These are phyloP conservation scores for Conus betulinus DNA, from an alignment of 1,140 invertebrate species.

Conservation along the genomic window DNA sequence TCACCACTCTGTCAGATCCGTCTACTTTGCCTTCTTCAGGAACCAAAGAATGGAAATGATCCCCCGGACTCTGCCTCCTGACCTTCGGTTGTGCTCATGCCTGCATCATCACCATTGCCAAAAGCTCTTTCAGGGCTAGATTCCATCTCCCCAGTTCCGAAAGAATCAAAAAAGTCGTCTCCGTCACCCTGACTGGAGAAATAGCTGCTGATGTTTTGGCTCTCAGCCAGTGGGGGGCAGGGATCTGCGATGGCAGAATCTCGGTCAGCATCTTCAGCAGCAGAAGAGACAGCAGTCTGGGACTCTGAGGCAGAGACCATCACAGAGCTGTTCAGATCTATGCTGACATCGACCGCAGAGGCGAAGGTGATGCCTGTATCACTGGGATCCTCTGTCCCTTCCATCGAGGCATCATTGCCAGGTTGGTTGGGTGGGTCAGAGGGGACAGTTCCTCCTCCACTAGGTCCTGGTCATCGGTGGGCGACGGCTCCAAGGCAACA, in stretches of 20 bases:
- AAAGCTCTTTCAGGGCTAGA: slow-evolving; percentile 3
- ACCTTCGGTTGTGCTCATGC: not conserved
- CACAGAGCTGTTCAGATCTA: slow-evolving; percentile 27
- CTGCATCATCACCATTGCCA: not conserved
- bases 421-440: not conserved
- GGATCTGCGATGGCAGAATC: not conserved
- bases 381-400: not conserved
- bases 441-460: slow-evolving; percentile 10
- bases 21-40: not conserved
- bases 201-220: slow-evolving; percentile 61
- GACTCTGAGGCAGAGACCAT: not conserved
- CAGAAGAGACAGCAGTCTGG: not conserved
- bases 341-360: not conserved
- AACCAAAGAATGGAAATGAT: not conserved
- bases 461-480: slow-evolving; percentile 57
- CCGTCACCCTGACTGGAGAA: slow-evolving; percentile 52
- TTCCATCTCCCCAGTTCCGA: slow-evolving; percentile 26
- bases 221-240: not conserved
- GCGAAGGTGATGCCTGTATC: slow-evolving; percentile 1
- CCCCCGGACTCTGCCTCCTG: not conserved
- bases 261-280: not conserved
- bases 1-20: not conserved
- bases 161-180: slow-evolving; percentile 55
- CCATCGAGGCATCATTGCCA: not conserved
- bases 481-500: slow-evolving; percentile 62